Evolutionary conservation across 2,888 invertebrate species (phyloP), one percentile per base, ranked within the genome.

Genomic region (Rotaria magnacalcarata): DNA sequence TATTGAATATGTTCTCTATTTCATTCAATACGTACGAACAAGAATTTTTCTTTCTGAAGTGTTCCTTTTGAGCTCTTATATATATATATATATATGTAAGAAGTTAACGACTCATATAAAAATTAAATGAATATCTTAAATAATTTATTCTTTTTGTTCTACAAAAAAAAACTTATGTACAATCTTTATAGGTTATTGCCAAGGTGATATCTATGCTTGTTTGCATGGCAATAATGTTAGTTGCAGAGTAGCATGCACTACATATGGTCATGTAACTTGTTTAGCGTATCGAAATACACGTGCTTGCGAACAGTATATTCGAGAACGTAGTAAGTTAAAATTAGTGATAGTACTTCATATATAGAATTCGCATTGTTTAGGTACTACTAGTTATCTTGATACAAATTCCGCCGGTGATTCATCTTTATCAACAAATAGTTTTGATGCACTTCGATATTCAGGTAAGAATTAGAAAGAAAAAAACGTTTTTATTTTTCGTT

Each of bases 381-480:
- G 67, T 67, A 67, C 34, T 67, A 67, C 67, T 19, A 16, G 11
- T 34, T 34, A 34, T 19, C 4, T 19, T 67, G 67, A 67, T 67
- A 41, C 24, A 34, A 27, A 67, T 67, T 14, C 67, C 34, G 67
- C 67, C 67, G 67, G 67, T 67, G 67, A 80, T 80, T 80, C 80
- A 47, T 80, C 47, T 11, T 8, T 67, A 67, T 24, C 43, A n/a
- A 41, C 80, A n/a, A 47, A 47, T 47, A 43, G 14, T 80, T 80
- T 80, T n/a, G 80, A 80, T 80, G 80, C 80, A 80, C 80, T 80
- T 43, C 43, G 80, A 11, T 80, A 80, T 80, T 80, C 80, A 34
- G 67, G 67, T 67, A 34, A 41, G 19, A 14, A 67, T 16, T 34
- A 19, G 19, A 67, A 67, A 16, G 52, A 52, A 5, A 52, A 8